A percentile compares a stretch with the other conserved stretches of the same genome.
These are phyloP conservation scores for Vulpes lagopus DNA, from an alignment of 2,113 vertebrate species.

Conservation along the genomic window DNA sequence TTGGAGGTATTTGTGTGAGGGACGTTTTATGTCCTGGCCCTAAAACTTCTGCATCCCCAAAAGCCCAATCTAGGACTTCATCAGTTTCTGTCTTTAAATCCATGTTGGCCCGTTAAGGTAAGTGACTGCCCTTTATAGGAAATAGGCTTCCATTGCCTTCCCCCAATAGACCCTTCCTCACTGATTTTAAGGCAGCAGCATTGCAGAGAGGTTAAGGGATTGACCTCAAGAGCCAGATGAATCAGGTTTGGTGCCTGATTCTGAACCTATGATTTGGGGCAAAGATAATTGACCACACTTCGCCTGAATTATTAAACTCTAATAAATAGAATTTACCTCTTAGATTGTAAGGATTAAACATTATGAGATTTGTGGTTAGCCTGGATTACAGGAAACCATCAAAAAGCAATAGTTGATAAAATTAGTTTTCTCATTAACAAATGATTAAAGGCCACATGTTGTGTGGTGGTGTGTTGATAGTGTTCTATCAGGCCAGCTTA, in stretches of 20 bases:
- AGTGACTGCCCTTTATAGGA: neutral
- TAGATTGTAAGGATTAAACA: slow-evolving; percentile 21
- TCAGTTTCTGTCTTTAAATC: neutral
- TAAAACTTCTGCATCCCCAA: neutral
- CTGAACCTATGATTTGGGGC: neutral
- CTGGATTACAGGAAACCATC: neutral
- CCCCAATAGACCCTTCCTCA: neutral
- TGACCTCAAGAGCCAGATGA: neutral
- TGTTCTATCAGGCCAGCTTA: slow-evolving; percentile 1
- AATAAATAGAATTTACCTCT: slow-evolving; percentile 50
- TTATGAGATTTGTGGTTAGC: neutral
- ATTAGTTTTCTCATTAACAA: slow-evolving; percentile 55
- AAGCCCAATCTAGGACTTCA: neutral
- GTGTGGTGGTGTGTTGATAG: neutral
- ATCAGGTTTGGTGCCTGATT: neutral
- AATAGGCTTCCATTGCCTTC: neutral
- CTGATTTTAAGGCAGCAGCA: neutral
- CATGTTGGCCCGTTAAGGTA: neutral
- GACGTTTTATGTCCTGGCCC: neutral
- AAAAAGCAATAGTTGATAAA: slow-evolving; percentile 35
- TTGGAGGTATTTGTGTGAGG: neutral
- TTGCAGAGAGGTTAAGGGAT: neutral
- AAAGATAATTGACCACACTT: neutral
- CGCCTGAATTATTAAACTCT: neutral
- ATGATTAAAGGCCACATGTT: neutral